Base-by-base conservation (phyloP, 2,888 invertebrate species). In the Netelia inedita region DNA sequence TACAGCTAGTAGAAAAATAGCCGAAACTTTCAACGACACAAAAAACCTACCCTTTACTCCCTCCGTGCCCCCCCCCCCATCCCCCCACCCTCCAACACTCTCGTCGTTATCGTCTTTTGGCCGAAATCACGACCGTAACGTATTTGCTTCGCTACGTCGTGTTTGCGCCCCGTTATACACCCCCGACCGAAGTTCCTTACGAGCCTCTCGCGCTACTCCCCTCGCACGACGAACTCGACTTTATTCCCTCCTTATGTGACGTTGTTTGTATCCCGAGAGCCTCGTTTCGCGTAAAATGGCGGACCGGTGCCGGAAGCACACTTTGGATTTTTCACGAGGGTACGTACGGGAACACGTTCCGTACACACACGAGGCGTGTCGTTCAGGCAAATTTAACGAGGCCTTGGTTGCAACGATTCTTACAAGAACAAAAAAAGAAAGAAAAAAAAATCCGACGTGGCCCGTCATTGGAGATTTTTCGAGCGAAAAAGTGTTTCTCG, bases 331-430 rank as follows among this genome's bases (percentile, higher is more conserved):
- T 79, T 78, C 79, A 79, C 63, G 79, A 79, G 55, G 55, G 41
- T 28, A 71, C 35, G 78, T 63, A 65, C 63, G 19, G 21, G 16
- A 57, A 57, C 55, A 2, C 65, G 71, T 3, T 55, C 23, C 63
- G 2, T 14, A 50, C n/a, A 61, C 21, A 50, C 61, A 3, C 28
- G 28, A 5, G 28, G 28, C 28, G 28, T 28, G 84, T 85, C 82
- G 85, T 82, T 79, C 76, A 74, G 43, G 84, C 66, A 82, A 85
- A 85, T 85, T 82, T 85, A 85, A 85, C 81, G 85, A 79, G 69
- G 74, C 43, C 72, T 71, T 41, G 72, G 55, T 61, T 55, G 43
- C 59, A 69, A 68, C 83, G 69, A 79, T 83, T 83, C 69, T 63
- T 43, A 16, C 57, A 2, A 63, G 28, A 75, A 46, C 21, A 28